A percentile compares a stretch with the other conserved stretches of the same genome.
Evolutionary conservation across 2,888 invertebrate genomes (phyloP).

Genomic region (Stenichneumon culpator): DNA sequence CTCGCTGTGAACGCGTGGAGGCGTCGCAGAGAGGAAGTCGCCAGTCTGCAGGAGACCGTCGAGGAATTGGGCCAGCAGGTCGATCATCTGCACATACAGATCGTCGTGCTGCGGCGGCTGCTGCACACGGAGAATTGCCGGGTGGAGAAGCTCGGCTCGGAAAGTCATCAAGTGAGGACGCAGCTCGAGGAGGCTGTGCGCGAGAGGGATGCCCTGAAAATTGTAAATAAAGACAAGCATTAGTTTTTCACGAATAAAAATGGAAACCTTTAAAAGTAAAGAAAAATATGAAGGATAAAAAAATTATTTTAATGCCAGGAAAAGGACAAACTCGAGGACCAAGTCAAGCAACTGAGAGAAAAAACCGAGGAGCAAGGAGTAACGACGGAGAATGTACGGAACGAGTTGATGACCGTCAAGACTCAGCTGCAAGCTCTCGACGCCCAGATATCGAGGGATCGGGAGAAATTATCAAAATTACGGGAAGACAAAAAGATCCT

Average conservation of each 20-base stretch:
- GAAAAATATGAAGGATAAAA: not conserved
- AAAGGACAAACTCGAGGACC: conserved; percentile 75
- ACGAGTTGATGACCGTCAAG: conserved; percentile 78
- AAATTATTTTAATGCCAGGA: conserved; percentile 73
- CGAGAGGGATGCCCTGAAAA: conserved; percentile 85
- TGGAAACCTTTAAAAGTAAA: not conserved
- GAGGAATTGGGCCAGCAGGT: conserved; percentile 86
- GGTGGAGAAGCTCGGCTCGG: conserved; percentile 85
- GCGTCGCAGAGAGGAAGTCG: conserved; percentile 86
- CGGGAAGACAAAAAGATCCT: conserved; percentile 82
- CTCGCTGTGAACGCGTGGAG: conserved; percentile 87
- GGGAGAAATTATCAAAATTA: conserved; percentile 81
- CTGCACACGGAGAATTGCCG: conserved; percentile 87
- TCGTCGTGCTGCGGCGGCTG: conserved; percentile 87
- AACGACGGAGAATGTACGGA: conserved; percentile 78
- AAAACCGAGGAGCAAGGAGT: conserved; percentile 76
- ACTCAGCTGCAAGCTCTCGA: conserved; percentile 79
- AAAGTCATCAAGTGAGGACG: conserved; percentile 85
- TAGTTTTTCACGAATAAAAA: conserved; percentile 35
- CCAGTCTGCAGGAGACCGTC: conserved; percentile 85
- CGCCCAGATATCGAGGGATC: conserved; percentile 80
- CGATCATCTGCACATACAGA: conserved; percentile 86
- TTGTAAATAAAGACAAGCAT: conserved; percentile 72
- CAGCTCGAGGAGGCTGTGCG: conserved; percentile 85
- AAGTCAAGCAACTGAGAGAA: conserved; percentile 73